Evolutionary conservation across 2,888 invertebrate species (phyloP), one percentile per base, ranked within the genome.

Genomic region (Latheticus oryzae): DNA sequence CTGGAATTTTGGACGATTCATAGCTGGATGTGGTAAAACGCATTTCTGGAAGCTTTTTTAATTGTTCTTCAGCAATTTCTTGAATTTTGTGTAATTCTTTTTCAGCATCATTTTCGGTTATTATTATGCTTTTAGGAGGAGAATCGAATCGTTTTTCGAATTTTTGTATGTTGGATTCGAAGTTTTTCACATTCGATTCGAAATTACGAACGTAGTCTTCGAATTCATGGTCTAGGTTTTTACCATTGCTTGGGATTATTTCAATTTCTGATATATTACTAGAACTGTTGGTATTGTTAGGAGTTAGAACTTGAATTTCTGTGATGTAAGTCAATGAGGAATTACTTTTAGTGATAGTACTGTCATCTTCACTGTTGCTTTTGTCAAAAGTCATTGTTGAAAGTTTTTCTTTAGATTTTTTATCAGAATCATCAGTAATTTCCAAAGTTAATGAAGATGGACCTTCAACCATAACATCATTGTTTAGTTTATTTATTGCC

Each of bases 301-400:
- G 83, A 8, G 85, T 84, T 1, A 84, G 78, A 0, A 89, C 89
- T 77, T 89, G 87, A 54, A 90, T 90, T 78, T 90, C 90, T 26
- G 89, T 90, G 19, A 90, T 83, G 70, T 88, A 89, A 15, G 87
- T 86, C 68, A 82, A 75, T 5, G 79, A 77, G 0, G 76, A 73
- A 9, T 73, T 71, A 2, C 68, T 66, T 19, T 71, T 65, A 59
- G 33, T 67, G 54, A 61, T 67, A 61, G 17, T 60, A 5, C 66
- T 61, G 9, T 60, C 32, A 17, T 53, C 50, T 1, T 58, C 26
- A 33, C 9, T 40, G n/a, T n/a, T n/a, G 23, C n/a, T 28, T 40
- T 35, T 37, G n/a, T n/a, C n/a, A n/a, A n/a, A n/a, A 7, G 40
- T 26, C 8, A 13, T 26, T 2, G 5, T 11, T 7, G 2, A 2